phyloP scores from a whole-genome alignment of 1,140 invertebrate genomes.

The Drosophila serrata region DNA sequence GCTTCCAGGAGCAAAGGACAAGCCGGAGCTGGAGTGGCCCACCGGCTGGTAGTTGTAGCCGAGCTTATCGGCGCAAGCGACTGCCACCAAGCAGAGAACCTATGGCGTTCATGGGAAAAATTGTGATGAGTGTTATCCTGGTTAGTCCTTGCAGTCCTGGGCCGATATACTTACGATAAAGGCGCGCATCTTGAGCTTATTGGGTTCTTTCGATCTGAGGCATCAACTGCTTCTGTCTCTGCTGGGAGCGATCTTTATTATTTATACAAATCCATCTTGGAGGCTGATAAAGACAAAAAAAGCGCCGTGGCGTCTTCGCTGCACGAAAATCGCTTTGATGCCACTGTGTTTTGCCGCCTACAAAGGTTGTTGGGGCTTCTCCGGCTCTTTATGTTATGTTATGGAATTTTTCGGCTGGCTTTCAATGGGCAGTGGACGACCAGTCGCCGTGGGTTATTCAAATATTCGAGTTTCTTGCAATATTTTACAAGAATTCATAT shows the following conservation, averaged over 20 bases:
- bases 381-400: conserved; percentile 66
- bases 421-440: conserved; percentile 57
- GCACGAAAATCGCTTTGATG: conserved; percentile 77
- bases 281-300: conserved; percentile 79
- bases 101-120: background rate
- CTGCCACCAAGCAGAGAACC: conserved; percentile 74
- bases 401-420: conserved; percentile 72
- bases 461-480: conserved; percentile 76
- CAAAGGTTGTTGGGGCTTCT: conserved; percentile 62
- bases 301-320: conserved; percentile 53
- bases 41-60: conserved; percentile 82
- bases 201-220: conserved; percentile 68
- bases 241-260: conserved; percentile 71
- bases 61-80: conserved; percentile 76
- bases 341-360: conserved; percentile 80
- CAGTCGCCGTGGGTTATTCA: conserved; percentile 72
- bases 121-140: conserved; percentile 14
- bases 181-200: conserved; percentile 70
- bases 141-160: conserved; percentile 14
- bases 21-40: conserved; percentile 58
- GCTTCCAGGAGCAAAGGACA: conserved; percentile 67
- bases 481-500: conserved; percentile 83
- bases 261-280: conserved; percentile 82
- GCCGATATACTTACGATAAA: conserved; percentile 66
- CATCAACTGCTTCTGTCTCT: conserved; percentile 66